Evolutionary conservation across 2,797 vertebrate species (phyloP).

Genomic region (Gymnothorax javanicus): DNA sequence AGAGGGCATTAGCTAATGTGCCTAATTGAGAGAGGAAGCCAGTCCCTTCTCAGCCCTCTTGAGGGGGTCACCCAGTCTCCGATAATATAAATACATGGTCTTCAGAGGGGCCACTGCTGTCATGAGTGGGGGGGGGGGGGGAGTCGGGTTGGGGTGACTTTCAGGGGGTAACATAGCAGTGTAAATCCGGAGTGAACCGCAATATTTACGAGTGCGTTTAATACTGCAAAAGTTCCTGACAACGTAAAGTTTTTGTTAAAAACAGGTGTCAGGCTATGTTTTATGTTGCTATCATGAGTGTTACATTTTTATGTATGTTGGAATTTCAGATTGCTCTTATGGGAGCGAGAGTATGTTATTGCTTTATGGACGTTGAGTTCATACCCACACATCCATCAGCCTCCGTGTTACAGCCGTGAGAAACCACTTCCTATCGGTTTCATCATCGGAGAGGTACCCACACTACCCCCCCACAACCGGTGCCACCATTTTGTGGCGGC

Average conservation of each 20-base stretch:
- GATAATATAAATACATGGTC: not conserved
- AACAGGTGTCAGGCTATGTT: no score
- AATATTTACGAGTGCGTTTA: no score
- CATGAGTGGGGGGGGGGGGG: not conserved
- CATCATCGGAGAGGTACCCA: not conserved
- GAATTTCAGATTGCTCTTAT: no score
- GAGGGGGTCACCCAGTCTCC: not conserved
- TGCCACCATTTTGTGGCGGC: constrained; percentile 1
- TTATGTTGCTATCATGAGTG: no score
- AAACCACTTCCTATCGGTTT: not conserved
- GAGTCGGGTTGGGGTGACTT: not conserved
- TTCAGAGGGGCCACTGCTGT: not conserved
- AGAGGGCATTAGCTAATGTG: constrained; percentile 21
- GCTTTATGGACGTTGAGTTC: no score
- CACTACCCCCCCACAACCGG: not conserved
- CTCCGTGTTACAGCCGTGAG: no score
- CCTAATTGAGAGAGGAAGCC: constrained; percentile 37
- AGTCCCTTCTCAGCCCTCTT: not conserved
- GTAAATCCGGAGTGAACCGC: no score
- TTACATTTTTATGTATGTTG: no score
- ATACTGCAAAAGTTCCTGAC: no score
- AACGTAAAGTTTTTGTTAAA: no score
- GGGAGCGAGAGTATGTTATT: no score
- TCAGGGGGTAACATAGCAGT: not conserved
- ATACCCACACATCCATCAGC: no score